These are phyloP conservation scores for Euleptes europaea DNA, from an alignment of 2,113 vertebrate species.

Conservation along the genomic window DNA sequence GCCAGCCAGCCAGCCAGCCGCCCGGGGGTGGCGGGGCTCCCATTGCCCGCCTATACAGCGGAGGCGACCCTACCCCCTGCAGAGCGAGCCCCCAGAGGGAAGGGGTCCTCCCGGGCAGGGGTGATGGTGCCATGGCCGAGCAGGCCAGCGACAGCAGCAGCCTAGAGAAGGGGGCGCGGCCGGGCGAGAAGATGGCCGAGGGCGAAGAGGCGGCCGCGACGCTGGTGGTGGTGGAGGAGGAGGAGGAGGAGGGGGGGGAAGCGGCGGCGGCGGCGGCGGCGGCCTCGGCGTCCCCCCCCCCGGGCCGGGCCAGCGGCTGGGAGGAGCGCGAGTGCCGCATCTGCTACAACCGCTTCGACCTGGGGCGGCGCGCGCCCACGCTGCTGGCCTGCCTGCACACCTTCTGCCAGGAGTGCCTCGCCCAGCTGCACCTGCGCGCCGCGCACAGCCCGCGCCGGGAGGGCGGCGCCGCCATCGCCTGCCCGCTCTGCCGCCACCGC, in stretches of 20 bases:
- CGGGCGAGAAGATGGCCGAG: background rate
- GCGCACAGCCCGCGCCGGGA: constrained; percentile 71
- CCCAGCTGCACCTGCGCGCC: constrained; percentile 82
- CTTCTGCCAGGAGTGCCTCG: constrained; percentile 93
- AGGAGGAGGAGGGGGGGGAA: background rate
- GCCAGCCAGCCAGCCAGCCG: constrained; percentile 19
- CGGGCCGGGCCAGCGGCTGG: constrained; percentile 67
- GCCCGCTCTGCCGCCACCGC: constrained; percentile 90
- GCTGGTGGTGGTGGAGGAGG: background rate
- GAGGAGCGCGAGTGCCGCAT: constrained; percentile 96
- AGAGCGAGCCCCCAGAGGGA: background rate
- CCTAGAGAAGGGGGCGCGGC: background rate
- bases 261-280: background rate
- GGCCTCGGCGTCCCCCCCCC: background rate
- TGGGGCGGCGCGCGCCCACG: constrained; percentile 88
- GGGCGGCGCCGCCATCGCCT: constrained; percentile 77
- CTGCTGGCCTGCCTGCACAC: constrained; percentile 94
- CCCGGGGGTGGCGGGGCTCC: constrained; percentile 3
- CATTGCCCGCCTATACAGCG: background rate
- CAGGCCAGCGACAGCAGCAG: constrained; percentile 1
- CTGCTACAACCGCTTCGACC: constrained; percentile 94
- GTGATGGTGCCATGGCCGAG: constrained; percentile 32
- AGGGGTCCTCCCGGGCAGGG: too few relatives aligned
- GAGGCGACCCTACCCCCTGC: background rate
- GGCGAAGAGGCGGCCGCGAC: background rate